Conservation (phyloP, 1,140 invertebrate genomes). For the Drosophila dunni region DNA sequence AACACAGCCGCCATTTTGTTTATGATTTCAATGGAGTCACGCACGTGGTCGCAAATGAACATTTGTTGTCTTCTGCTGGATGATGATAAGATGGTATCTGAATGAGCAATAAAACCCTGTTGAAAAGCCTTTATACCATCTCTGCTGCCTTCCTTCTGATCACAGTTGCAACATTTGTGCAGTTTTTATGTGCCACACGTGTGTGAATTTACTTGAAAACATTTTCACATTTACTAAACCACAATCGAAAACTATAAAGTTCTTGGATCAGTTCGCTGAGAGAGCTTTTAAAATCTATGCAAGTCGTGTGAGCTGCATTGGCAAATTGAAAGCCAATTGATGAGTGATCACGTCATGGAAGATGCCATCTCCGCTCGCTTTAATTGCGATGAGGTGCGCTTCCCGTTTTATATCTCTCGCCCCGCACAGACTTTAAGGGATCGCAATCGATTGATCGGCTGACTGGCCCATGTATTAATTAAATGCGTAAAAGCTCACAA, state of each 20-base stretch:
- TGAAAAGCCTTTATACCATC: constrained; percentile 76
- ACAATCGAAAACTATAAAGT: constrained; percentile 84
- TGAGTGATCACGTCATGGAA: constrained; percentile 77
- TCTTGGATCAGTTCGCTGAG: constrained; percentile 88
- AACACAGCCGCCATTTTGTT: constrained; percentile 63
- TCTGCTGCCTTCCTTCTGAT: constrained; percentile 85
- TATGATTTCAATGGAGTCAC: constrained; percentile 25
- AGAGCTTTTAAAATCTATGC: constrained; percentile 85
- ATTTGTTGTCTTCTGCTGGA: constrained; percentile 42
- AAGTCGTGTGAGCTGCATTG: constrained; percentile 84
- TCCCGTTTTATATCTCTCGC: constrained; percentile 75
- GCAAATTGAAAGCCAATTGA: constrained; percentile 30
- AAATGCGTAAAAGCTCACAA: constrained; percentile 43
- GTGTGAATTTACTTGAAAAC: not conserved
- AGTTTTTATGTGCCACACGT: not conserved
- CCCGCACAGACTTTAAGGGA: constrained; percentile 51
- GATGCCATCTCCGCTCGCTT: constrained; percentile 87
- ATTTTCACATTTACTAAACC: constrained; percentile 52
- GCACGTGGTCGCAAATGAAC: constrained; percentile 48
- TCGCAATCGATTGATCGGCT: constrained; percentile 43
- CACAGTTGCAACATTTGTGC: constrained; percentile 38
- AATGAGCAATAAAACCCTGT: constrained; percentile 69
- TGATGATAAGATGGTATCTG: constrained; percentile 84
- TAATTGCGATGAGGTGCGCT: constrained; percentile 75
- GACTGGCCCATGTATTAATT: constrained; percentile 45